Evolutionary conservation across 1,140 invertebrate genomes (phyloP).

Genomic region (Caenorhabditis remanei): DNA sequence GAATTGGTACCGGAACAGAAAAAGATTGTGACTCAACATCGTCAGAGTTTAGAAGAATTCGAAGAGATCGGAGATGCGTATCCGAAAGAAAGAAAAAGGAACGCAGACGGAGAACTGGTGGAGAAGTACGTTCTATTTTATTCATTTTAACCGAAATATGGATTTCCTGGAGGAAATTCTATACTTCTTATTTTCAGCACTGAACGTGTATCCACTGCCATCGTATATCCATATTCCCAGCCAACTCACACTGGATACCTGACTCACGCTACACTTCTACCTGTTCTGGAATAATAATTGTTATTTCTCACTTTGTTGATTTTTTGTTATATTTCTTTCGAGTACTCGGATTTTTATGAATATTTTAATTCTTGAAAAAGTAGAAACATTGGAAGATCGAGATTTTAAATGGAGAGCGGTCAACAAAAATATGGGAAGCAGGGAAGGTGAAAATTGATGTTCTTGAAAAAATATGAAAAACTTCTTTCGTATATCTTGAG

Average conservation of each 20-base stretch:
- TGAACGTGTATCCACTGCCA: conserved; percentile 23
- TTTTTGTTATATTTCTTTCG: neutral
- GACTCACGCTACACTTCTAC: conserved; percentile 73
- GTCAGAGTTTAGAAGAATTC: conserved; percentile 56
- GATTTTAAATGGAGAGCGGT: neutral
- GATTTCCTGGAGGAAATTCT: neutral
- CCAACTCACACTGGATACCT: conserved; percentile 76
- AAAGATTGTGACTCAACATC: conserved; percentile 48
- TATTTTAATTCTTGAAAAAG: neutral
- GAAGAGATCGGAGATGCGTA: conserved; percentile 49
- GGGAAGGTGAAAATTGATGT: too few species aligned
- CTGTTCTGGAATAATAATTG: conserved; percentile 48
- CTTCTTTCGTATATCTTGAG: too few species aligned
- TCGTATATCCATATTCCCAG: conserved; percentile 69
- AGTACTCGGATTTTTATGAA: neutral
- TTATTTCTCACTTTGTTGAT: neutral
- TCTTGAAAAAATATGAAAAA: neutral
- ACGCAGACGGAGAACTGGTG: neutral
- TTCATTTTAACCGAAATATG: neutral
- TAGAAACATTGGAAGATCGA: neutral
- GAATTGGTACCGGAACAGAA: conserved; percentile 72
- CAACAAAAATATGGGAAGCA: neutral
- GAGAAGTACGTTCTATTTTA: neutral
- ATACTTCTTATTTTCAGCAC: neutral
- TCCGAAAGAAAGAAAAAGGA: conserved; percentile 52